phyloP scores from a whole-genome alignment of 2,113 vertebrate genomes.

The Corythoichthys haematopterus region DNA sequence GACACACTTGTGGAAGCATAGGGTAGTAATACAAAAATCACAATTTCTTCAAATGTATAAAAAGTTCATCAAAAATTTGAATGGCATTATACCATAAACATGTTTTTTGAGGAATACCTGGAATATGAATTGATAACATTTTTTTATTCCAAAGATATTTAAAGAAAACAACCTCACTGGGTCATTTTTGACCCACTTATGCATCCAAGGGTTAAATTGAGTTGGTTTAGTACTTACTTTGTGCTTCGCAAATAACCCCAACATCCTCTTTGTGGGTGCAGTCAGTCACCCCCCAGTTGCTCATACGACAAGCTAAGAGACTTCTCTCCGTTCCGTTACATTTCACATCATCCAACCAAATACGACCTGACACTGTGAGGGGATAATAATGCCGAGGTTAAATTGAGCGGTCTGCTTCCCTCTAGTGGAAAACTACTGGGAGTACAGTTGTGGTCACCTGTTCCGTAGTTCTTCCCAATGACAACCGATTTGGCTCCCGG shows the following conservation, averaged over 20 bases:
- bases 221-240: background rate
- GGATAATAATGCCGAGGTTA: slow-evolving; percentile 2
- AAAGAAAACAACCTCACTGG: too few species aligned
- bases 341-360: slow-evolving; percentile 75
- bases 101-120: too few species aligned
- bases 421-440: slow-evolving; percentile 25
- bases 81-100: too few species aligned
- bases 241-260: slow-evolving; percentile 60
- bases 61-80: too few species aligned
- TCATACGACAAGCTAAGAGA: slow-evolving; percentile 63
- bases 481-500: slow-evolving; percentile 54
- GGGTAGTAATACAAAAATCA: too few species aligned
- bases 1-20: too few species aligned
- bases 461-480: slow-evolving; percentile 46
- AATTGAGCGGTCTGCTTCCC: slow-evolving; percentile 30
- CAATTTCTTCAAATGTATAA: too few species aligned
- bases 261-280: slow-evolving; percentile 73
- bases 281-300: slow-evolving; percentile 65
- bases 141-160: too few species aligned
- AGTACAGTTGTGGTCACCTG: slow-evolving; percentile 55
- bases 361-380: slow-evolving; percentile 50
- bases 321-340: slow-evolving; percentile 69
- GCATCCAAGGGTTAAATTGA: too few species aligned
- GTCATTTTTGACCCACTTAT: too few species aligned
- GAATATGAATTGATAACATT: too few species aligned